Percentiles rank a stretch among this genome's conserved stretches.
Conservation (phyloP, 1,140 invertebrate genomes). For the Arctopsyche grandis region DNA sequence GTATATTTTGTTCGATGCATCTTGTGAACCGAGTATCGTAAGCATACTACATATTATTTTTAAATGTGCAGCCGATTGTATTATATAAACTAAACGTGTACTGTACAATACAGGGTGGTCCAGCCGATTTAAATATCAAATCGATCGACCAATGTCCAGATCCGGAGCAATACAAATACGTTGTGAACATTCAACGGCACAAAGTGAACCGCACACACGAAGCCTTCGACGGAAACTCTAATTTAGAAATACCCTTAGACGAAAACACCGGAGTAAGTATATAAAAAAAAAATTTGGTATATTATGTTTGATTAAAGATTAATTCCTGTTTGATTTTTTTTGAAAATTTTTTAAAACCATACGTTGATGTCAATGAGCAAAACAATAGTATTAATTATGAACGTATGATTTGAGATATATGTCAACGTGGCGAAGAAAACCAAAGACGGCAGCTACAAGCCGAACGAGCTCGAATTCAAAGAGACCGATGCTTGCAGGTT, state of each 20-base stretch:
- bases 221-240: slow-evolving; percentile 54
- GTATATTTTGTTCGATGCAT: neutral
- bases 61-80: neutral
- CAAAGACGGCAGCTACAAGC: slow-evolving; percentile 42
- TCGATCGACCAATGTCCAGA: slow-evolving; percentile 56
- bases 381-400: too few species aligned
- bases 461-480: slow-evolving; percentile 49
- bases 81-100: neutral
- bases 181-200: slow-evolving; percentile 55
- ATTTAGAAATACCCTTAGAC: slow-evolving; percentile 42
- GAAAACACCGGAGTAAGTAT: slow-evolving; percentile 45
- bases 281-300: too few species aligned
- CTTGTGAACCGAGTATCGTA: neutral
- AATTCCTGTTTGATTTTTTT: too few species aligned
- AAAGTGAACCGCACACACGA: slow-evolving; percentile 61
- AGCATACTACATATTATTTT: slow-evolving; percentile 11
- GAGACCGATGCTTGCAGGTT: slow-evolving; percentile 41
- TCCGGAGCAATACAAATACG: slow-evolving; percentile 49
- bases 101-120: slow-evolving; percentile 52
- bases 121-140: slow-evolving; percentile 57
- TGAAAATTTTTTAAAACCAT: too few species aligned
- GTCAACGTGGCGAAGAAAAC: slow-evolving; percentile 47
- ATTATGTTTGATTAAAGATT: neutral
- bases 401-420: slow-evolving; percentile 52
- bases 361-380: too few species aligned